Evolutionary conservation across 2,888 invertebrate genomes (phyloP).

Genomic region (Patella caerulea): DNA sequence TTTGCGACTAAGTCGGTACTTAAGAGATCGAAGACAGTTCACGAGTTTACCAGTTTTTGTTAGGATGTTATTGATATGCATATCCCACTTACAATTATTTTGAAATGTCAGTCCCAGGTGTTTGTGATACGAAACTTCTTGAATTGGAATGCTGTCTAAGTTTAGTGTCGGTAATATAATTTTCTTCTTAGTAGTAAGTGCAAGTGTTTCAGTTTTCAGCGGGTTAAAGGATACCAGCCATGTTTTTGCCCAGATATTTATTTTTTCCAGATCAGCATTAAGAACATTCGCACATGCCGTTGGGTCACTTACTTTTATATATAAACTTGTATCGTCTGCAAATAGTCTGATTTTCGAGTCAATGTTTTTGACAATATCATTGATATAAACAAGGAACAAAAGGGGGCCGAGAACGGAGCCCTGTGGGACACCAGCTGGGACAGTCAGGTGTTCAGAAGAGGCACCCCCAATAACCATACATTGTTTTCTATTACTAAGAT

Average conservation of each 20-base stretch:
- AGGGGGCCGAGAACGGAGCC: too few species aligned
- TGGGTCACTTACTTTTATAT: background rate
- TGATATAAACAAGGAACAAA: too few species aligned
- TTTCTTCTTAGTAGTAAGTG: background rate
- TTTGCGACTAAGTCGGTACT: background rate
- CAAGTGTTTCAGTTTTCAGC: background rate
- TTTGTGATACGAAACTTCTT: background rate
- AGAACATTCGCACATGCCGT: background rate
- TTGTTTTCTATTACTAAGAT: background rate
- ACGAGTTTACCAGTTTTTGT: conserved; percentile 4
- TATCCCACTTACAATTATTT: background rate
- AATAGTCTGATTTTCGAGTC: too few species aligned
- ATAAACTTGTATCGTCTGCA: too few species aligned
- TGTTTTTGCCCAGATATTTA: background rate
- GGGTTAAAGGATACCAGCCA: conserved; percentile 8
- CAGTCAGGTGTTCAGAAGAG: too few species aligned
- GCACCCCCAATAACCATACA: background rate
- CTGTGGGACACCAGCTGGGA: too few species aligned
- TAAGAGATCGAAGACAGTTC: background rate
- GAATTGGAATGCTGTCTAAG: background rate
- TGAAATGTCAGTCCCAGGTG: conserved; percentile 1
- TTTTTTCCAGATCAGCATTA: background rate
- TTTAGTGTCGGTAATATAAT: conserved; percentile 3
- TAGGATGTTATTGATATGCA: background rate
- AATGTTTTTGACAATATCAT: too few species aligned